Base-by-base conservation (phyloP, 2,888 invertebrate species). In the Ditylenchus weischeri region DNA sequence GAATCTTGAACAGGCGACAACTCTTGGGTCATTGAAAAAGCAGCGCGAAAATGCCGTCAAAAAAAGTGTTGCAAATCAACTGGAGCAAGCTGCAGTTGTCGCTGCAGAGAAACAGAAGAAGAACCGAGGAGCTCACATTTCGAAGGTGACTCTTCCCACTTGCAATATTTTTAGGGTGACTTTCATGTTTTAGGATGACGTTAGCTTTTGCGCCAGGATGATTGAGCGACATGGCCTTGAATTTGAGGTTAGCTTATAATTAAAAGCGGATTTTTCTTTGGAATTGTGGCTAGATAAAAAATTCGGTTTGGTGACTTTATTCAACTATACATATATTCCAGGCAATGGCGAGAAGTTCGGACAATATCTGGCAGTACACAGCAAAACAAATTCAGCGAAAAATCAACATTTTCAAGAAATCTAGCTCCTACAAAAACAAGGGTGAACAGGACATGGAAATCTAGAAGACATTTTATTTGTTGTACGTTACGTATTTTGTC, bases 291-390 rank as follows among this genome's bases (percentile, higher is more conserved):
- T 54, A 2, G 1, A 21, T n/a, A 54, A 15, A 15, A 2, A 43
- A 43, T 15, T 13, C 13, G 8, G 11, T 43, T 43, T 43, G 11
- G 8, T 43, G 11, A 15, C 43, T 1, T 43, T 43, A 15, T 43
- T 13, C 11, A 43, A 43, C 43, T 23, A 23, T 15, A 5, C n/a
- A 10, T 10, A 51, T 18, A 7, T 54, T 77, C 64, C 61, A 78
- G 78, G 79, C 79, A 35, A 81, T 81, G 80, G 70, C 78, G 4
- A 70, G 78, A 0, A 80, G 80, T 66, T 71, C 73, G 18, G 69
- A 73, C 63, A 80, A 80, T 67, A 66, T 80, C 15, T 80, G 76
- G 72, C 80, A 80, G 66, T 68, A 76, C 54, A 80, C 80, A 13
- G 72, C 80, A 38, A 77, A 76, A 60, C 80, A 80, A 69, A 73